phyloP scores from a whole-genome alignment of 1,140 invertebrate species.

The Drosophila trapezifrons region DNA sequence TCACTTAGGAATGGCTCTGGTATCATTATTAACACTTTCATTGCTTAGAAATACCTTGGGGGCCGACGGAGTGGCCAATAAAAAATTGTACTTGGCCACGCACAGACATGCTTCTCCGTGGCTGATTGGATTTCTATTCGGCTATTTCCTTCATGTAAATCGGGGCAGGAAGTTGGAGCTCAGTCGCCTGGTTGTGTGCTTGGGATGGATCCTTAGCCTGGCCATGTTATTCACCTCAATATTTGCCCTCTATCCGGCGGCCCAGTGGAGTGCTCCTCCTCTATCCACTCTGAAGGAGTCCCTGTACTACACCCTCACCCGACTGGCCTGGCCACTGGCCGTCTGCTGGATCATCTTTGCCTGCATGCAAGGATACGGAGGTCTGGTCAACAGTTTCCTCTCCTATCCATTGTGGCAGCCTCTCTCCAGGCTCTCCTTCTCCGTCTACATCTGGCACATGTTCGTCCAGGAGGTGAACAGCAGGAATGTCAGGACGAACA shows the following conservation, averaged over 20 bases:
- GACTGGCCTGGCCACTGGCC: slow-evolving; percentile 86
- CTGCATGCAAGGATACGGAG: slow-evolving; percentile 87
- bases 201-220: slow-evolving; percentile 61
- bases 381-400: slow-evolving; percentile 84
- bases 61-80: neutral
- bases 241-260: slow-evolving; percentile 72
- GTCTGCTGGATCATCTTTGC: slow-evolving; percentile 89
- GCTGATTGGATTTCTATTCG: slow-evolving; percentile 65
- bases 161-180: slow-evolving; percentile 38
- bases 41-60: slow-evolving; percentile 19
- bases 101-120: slow-evolving; percentile 67
- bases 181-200: slow-evolving; percentile 9
- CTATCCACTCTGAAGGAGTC: slow-evolving; percentile 84
- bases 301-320: slow-evolving; percentile 87
- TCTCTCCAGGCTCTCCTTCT: slow-evolving; percentile 84
- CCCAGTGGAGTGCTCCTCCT: slow-evolving; percentile 52
- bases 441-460: slow-evolving; percentile 85
- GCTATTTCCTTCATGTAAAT: slow-evolving; percentile 58
- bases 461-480: slow-evolving; percentile 55
- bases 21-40: neutral
- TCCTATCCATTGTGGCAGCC: slow-evolving; percentile 85
- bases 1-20: rapidly evolving
- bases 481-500: slow-evolving; percentile 37
- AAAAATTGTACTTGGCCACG: slow-evolving; percentile 55
- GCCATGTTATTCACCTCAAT: slow-evolving; percentile 65